phyloP scores from a whole-genome alignment of 2,797 vertebrate genomes.

The Chiroxiphia lanceolata region DNA sequence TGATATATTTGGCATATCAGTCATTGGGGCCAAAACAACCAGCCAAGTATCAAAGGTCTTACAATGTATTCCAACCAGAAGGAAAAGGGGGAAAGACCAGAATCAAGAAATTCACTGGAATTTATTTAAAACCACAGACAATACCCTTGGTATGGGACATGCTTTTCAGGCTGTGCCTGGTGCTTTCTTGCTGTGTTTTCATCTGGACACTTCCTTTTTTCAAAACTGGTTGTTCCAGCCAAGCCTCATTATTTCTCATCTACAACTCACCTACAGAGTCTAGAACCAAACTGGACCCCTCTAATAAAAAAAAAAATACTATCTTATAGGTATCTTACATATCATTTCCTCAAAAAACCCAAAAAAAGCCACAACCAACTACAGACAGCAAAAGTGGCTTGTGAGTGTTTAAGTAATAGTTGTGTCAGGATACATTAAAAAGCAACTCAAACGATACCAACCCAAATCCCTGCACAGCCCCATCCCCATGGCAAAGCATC shows the following conservation, averaged over 20 bases:
- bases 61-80: not conserved
- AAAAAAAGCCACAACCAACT: not conserved
- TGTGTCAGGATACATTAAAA: not conserved
- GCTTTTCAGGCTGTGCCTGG: not conserved
- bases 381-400: not conserved
- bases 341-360: not conserved
- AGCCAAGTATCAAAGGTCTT: not conserved
- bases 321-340: not conserved
- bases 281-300: not conserved
- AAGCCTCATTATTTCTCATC: not conserved
- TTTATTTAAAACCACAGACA: not conserved
- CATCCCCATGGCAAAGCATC: not conserved
- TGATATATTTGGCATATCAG: not conserved
- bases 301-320: not conserved
- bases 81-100: not conserved
- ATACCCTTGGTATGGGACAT: not conserved
- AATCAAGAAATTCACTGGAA: not conserved
- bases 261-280: not conserved
- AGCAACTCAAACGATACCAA: not conserved
- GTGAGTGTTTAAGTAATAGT: not conserved
- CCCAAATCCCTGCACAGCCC: not conserved
- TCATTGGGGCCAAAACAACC: not conserved
- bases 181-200: not conserved
- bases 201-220: not conserved
- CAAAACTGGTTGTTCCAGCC: not conserved